These are phyloP conservation scores for Cyprinodon diabolis DNA, from an alignment of 2,797 vertebrate genomes.

Conservation along the genomic window DNA sequence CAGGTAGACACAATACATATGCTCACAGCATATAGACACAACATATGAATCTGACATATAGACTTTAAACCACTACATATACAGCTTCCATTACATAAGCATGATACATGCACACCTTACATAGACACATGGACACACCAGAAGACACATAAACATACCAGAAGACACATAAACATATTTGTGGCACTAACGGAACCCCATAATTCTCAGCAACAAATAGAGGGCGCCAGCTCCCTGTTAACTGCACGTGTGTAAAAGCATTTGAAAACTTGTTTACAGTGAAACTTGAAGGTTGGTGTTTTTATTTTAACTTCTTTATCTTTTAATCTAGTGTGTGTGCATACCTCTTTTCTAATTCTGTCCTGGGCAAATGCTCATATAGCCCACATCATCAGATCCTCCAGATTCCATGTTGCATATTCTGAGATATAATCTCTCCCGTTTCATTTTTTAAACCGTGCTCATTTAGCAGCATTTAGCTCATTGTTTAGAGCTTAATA, in stretches of 20 bases:
- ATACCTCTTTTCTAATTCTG: background rate
- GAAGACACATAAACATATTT: too few relatives aligned
- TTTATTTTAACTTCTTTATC: too few relatives aligned
- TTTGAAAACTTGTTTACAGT: background rate
- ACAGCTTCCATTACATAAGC: too few relatives aligned
- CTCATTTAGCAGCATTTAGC: background rate
- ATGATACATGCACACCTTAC: too few relatives aligned
- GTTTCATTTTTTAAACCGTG: background rate
- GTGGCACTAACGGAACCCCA: too few relatives aligned
- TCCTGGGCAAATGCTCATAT: background rate
- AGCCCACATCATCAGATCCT: background rate
- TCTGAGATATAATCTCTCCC: background rate
- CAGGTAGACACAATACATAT: too few relatives aligned
- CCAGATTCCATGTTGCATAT: background rate
- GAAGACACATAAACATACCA: too few relatives aligned
- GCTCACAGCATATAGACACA: too few relatives aligned
- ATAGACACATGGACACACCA: too few relatives aligned
- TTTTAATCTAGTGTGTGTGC: background rate
- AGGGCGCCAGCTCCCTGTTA: background rate
- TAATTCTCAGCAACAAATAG: background rate
- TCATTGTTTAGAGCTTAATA: background rate
- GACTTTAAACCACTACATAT: too few relatives aligned
- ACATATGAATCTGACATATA: too few relatives aligned
- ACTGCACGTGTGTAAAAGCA: background rate
- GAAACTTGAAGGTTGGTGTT: background rate